Evolutionary conservation across 2,888 invertebrate genomes (phyloP), one percentile per base, ranked within the genome.

Genomic region (Cremastinae sp.): DNA sequence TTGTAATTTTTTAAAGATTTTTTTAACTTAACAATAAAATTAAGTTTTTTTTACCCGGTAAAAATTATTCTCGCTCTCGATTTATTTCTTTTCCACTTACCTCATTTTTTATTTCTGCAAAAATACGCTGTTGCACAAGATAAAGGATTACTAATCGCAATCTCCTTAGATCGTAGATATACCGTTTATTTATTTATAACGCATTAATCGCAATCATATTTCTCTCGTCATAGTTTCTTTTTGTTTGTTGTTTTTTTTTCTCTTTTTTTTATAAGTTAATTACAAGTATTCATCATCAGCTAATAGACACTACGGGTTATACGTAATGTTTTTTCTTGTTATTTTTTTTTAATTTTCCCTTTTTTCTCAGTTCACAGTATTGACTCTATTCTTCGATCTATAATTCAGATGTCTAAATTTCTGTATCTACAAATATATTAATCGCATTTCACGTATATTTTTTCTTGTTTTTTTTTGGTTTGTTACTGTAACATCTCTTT

Each of bases 391-490:
- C 79, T 58, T 77, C 56, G 70, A 72, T 75, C 74, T 79, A 87
- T 88, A 20, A 88, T 82, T 81, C 82, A 87, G 86, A 87, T 85
- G 83, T 84, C 88, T 88, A 88, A 87, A 76, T 75, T 28, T 79
- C 78, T 81, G 82, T 87, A 87, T 88, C 88, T 88, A 88, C 88
- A 88, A 88, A 87, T 87, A 87, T 87, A 84, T 58, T 82, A 80
- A 80, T 84, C 81, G 75, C 79, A 80, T 75, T 79, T 75, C 73
- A 74, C 73, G 61, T 78, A 74, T 79, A 79, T 79, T 81, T 81
- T 28, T 28, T 28, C 5, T 5, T 3, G 2, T 2, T 28, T 28
- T 28, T 28, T 28, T 28, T 28, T n/a, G n/a, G n/a, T 28, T 28
- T 28, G 28, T 5, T 28, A 2, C 2, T 62, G 68, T 77, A 78